Percentiles rank a stretch among this genome's conserved stretches.
phyloP scores from a whole-genome alignment of 2,797 vertebrate genomes.

The Alectoris magna region DNA sequence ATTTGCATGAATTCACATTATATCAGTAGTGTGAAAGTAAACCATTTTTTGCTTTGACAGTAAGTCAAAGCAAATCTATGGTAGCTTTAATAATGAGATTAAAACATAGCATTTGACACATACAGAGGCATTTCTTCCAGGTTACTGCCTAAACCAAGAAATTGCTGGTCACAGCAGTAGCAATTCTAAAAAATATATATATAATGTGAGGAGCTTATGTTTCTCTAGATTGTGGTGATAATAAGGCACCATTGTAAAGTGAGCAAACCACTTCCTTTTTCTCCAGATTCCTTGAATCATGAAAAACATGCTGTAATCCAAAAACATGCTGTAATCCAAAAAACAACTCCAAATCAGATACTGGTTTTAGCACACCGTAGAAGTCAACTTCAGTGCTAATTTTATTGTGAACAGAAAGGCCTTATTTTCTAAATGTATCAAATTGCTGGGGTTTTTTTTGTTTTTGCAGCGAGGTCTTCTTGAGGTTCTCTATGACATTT shows the following conservation, averaged over 20 bases:
- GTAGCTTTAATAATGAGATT: background rate
- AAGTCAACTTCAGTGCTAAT: background rate
- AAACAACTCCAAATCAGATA: background rate
- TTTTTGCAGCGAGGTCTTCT: slow-evolving; percentile 89
- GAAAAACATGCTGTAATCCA: background rate
- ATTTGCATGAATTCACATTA: background rate
- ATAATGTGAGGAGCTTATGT: background rate
- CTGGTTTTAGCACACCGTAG: rapidly evolving
- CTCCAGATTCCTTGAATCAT: background rate
- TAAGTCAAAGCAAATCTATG: background rate
- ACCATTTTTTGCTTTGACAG: background rate
- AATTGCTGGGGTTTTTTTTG: background rate
- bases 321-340: background rate
- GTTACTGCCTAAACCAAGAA: background rate
- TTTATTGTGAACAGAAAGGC: background rate
- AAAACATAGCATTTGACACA: background rate
- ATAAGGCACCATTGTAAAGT: background rate
- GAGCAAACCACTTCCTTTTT: background rate
- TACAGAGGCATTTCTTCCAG: background rate
- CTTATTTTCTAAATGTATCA: background rate
- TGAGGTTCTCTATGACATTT: slow-evolving; percentile 97
- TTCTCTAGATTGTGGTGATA: background rate
- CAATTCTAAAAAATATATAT: background rate
- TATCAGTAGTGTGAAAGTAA: background rate
- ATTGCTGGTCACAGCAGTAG: background rate